Evolutionary conservation across 2,797 vertebrate species (phyloP), one percentile per base, ranked within the genome.

Genomic region (Typhlichthys eigenmanni): DNA sequence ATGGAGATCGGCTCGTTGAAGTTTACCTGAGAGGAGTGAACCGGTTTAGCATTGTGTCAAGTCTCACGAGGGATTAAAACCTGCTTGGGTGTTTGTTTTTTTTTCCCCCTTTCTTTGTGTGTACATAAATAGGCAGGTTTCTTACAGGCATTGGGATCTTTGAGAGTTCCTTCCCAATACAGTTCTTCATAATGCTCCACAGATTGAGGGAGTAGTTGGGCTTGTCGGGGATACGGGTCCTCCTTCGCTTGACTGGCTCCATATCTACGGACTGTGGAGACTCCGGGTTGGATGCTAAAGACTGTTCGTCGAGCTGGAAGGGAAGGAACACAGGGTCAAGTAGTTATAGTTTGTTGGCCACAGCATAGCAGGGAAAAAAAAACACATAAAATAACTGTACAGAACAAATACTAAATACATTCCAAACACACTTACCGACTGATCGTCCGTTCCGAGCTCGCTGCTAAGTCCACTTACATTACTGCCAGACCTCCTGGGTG

Each of bases 111-210:
- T 46, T 6, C 6, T 47, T 29, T 4, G 24, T 29, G 24, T 34
- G 5, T 4, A 13, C n/a, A 54, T 1, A 38, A 2, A 9, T 13
- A 32, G 1, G 10, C 0, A 3, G 0, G 34, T 47, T 62, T 65
- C 94, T 93, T 89, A 98, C 96, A 32, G 96, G 96, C 96, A 98
- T 98, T 5, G 96, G 96, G 77, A 98, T 98, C 88, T 98, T 98
- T 55, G 96, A 98, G 11, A 98, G 93, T 72, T 98, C 96, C 77
- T 98, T 98, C 51, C 96, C 96, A 0, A 98, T 98, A 79, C 96
- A 98, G 82, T 98, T 98, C 85, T 97, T 97, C 96, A 98, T 98
- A 74, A 98, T 95, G 88, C 95, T 98, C 96, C 96, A 98, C 46
- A 97, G 86, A 58, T 98, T 97, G 88, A 98, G 95, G 84, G 95